Evolutionary conservation across 1,140 invertebrate species (phyloP).

Genomic region (Dinothrombium tinctorium): DNA sequence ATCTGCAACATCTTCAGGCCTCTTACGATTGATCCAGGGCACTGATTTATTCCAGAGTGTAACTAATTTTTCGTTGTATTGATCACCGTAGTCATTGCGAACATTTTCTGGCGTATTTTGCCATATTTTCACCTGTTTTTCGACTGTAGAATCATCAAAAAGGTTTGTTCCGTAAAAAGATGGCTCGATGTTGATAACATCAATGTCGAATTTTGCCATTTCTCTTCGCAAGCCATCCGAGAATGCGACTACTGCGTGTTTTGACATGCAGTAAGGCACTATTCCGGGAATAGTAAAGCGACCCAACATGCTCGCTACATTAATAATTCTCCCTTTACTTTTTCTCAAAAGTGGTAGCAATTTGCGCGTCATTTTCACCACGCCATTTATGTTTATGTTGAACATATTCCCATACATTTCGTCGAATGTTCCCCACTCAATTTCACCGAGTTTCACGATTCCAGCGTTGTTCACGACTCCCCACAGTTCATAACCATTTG

Average conservation of each 20-base stretch:
- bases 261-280: constrained; percentile 24
- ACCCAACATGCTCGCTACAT: constrained; percentile 27
- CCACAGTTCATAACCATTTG: constrained; percentile 35
- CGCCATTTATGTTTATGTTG: constrained; percentile 41
- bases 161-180: constrained; percentile 6
- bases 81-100: no score
- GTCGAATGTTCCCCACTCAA: constrained; percentile 24
- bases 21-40: no score
- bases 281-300: constrained; percentile 5
- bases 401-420: constrained; percentile 17
- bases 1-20: no score
- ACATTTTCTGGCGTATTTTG: no score
- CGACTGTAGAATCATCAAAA: no score
- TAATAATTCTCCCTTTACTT: constrained; percentile 28
- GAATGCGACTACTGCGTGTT: constrained; percentile 32
- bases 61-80: no score
- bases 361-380: constrained; percentile 26
- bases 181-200: constrained; percentile 49
- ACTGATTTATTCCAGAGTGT: no score
- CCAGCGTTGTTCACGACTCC: constrained; percentile 67
- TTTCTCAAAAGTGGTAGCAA: constrained; percentile 47
- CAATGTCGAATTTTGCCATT: constrained; percentile 40
- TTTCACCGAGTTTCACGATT: constrained; percentile 21
- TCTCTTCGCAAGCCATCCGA: constrained; percentile 44
- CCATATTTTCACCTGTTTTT: no score